Conservation (phyloP, 2,888 invertebrate genomes). For the Heliconius ethilla region DNA sequence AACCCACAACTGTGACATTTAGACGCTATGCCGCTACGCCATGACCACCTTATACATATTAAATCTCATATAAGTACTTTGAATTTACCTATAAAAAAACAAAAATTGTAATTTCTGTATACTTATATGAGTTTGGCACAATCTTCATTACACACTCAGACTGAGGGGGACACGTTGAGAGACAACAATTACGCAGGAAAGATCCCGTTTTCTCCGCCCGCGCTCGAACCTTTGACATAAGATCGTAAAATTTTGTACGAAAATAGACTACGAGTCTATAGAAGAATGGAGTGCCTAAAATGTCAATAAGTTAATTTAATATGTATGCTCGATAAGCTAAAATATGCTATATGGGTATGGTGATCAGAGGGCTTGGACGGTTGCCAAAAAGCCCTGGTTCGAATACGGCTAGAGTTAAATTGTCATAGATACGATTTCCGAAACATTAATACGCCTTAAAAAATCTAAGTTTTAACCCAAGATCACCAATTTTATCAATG, state of each 20-base stretch:
- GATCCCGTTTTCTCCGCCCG: background rate
- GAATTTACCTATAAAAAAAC: background rate
- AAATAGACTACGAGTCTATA: background rate
- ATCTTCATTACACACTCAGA: slow-evolving; percentile 11
- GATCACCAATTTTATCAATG: too few relatives aligned
- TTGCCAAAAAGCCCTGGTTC: too few relatives aligned
- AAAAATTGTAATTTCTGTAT: background rate
- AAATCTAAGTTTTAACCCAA: too few relatives aligned
- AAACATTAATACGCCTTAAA: too few relatives aligned
- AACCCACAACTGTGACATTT: background rate
- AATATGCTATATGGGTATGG: too few relatives aligned
- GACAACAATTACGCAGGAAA: slow-evolving; percentile 7
- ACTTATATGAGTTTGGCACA: background rate
- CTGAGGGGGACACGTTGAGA: slow-evolving; percentile 7
- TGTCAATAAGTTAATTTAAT: background rate
- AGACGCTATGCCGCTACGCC: background rate
- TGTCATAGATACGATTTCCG: too few relatives aligned
- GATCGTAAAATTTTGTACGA: background rate
- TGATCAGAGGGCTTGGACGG: too few relatives aligned
- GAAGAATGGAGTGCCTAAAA: background rate
- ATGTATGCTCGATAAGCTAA: too few relatives aligned
- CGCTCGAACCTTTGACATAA: slow-evolving; percentile 3
- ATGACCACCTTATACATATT: background rate
- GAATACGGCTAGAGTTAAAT: too few relatives aligned
- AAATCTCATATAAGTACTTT: background rate